Evolutionary conservation across 2,888 invertebrate species (phyloP), one percentile per base, ranked within the genome.

Genomic region (Spilarctia lutea): DNA sequence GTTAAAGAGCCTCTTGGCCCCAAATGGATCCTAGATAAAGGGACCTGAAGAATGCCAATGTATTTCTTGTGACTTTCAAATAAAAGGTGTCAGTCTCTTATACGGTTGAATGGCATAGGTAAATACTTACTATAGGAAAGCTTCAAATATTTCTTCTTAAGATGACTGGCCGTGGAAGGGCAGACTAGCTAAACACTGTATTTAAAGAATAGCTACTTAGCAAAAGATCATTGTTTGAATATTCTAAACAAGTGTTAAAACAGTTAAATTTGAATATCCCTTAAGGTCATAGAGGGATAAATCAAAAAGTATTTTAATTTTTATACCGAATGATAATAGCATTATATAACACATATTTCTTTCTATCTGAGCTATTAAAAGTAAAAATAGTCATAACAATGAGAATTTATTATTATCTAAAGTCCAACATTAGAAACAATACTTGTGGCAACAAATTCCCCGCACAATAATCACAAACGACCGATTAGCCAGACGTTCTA

Each of bases 381-480:
- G 3, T 7, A 63, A 30, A 30, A 16, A 60, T 16, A 30, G 27
- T 30, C 63, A 0, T 63, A 63, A 60, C 30, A 60, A 60, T 60
- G 10, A n/a, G 11, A 56, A 56, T 27, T 27, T 60, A 27, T n/a
- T 13, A 27, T 27, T 27, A 60, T 35, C 52, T 35, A n/a, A 69
- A 35, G 13, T 20, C 8, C n/a, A 18, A 56, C 56, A 0, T 27
- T 11, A 56, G 60, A 70, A 39, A 35, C 69, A 27, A 35, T n/a
- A 27, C 10, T 0, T 39, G 18, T 35, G 18, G 18, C 8, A 60
- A 70, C 27, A 39, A 70, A 70, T 27, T n/a, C 18, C 27, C 35
- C 11, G 7, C 27, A 56, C 56, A 69, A 13, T 71, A 71, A 71
- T 65, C 65, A 60, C 39, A 60, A 70, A 60, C 20, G 18, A 10